Percentiles rank a stretch among this genome's conserved stretches.
Conservation (phyloP, 2,113 vertebrate species). For the Sphaerodactylus townsendi region DNA sequence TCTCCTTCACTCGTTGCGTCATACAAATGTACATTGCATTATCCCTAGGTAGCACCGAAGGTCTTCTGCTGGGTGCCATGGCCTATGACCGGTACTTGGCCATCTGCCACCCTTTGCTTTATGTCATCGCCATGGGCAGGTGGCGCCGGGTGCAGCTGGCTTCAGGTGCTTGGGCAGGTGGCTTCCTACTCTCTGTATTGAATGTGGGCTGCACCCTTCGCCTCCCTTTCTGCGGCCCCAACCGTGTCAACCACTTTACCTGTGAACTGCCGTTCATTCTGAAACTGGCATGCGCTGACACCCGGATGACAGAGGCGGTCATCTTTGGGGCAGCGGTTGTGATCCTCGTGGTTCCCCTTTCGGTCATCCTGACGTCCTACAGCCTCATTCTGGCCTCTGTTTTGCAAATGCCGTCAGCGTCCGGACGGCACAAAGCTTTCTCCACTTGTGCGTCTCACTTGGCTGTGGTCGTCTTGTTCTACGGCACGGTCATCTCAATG, state of each 20-base stretch:
- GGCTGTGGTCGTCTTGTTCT: slow-evolving; percentile 42
- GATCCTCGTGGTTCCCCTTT: slow-evolving; percentile 16
- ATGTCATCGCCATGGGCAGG: slow-evolving; percentile 36
- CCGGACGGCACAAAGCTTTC: background rate
- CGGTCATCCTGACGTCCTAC: slow-evolving; percentile 38
- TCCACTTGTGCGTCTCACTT: slow-evolving; percentile 52
- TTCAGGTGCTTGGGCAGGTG: slow-evolving; percentile 34
- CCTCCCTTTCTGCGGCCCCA: slow-evolving; percentile 45
- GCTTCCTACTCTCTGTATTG: slow-evolving; percentile 36
- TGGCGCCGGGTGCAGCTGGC: background rate
- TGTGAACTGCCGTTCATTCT: background rate
- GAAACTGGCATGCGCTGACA: slow-evolving; percentile 48
- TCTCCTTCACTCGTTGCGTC: slow-evolving; percentile 61
- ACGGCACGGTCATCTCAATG: slow-evolving; percentile 45
- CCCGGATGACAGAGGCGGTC: background rate
- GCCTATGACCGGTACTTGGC: slow-evolving; percentile 48
- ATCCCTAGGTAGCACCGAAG: slow-evolving; percentile 62
- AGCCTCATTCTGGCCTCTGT: background rate
- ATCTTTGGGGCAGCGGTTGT: background rate
- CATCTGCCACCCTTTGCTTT: slow-evolving; percentile 20
- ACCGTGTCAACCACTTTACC: background rate
- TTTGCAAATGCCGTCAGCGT: background rate
- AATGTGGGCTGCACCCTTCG: slow-evolving; percentile 41
- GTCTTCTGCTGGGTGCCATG: slow-evolving; percentile 61
- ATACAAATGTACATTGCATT: slow-evolving; percentile 71